Evolutionary conservation across 1,140 invertebrate genomes (phyloP).

Genomic region (Leptinotarsa lineolata): DNA sequence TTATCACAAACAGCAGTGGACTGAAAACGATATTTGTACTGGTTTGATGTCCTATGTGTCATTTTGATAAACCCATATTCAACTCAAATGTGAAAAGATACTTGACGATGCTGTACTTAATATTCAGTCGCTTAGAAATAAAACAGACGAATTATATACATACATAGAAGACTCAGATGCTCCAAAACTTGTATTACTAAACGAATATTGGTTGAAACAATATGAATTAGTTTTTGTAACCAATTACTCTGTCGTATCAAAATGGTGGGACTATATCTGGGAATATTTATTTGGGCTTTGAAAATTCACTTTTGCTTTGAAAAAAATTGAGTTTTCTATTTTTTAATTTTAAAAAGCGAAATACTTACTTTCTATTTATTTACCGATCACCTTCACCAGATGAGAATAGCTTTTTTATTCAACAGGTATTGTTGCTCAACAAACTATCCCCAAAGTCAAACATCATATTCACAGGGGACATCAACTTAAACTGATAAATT

Average conservation of each 20-base stretch:
- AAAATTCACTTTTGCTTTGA: background rate
- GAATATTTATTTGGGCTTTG: too few species aligned
- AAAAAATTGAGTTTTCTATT: background rate
- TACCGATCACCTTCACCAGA: background rate
- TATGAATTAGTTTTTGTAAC: background rate
- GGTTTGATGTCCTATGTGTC: too few species aligned
- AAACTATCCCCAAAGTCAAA: background rate
- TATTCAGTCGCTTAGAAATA: background rate
- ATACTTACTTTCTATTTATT: background rate
- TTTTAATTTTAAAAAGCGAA: background rate
- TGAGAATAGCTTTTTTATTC: background rate
- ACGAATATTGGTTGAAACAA: background rate
- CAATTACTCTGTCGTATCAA: background rate
- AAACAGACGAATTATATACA: background rate
- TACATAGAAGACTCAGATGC: background rate
- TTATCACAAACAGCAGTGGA: too few species aligned
- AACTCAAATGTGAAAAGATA: too few species aligned
- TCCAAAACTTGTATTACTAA: background rate
- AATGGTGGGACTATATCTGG: background rate
- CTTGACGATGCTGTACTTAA: too few species aligned
- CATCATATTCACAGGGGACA: background rate
- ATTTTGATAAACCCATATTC: too few species aligned
- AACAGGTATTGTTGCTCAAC: background rate
- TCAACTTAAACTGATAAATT: background rate
- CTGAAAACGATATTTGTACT: too few species aligned